phyloP scores from a whole-genome alignment of 2,797 vertebrate species.

The Platalea minor region DNA sequence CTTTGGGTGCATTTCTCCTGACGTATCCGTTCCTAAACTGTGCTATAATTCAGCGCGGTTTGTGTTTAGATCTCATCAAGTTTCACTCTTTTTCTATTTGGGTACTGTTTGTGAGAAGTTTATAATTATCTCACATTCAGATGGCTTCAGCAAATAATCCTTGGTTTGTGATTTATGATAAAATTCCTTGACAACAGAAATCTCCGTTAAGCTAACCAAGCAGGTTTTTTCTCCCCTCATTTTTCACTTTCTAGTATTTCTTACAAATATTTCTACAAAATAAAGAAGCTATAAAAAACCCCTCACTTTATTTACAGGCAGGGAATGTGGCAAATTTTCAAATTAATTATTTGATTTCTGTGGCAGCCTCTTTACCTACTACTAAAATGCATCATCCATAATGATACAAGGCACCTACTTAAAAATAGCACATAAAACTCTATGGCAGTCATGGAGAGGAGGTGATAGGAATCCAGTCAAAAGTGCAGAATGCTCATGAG shows the following conservation, averaged over 20 bases:
- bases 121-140: not conserved
- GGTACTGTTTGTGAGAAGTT: not conserved
- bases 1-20: not conserved
- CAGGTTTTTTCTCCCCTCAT: accelerated
- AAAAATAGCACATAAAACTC: not conserved
- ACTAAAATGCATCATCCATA: not conserved
- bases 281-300: not conserved
- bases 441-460: not conserved
- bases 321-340: not conserved
- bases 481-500: not conserved
- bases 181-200: not conserved
- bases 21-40: not conserved
- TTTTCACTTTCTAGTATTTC: not conserved
- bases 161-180: not conserved
- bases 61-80: not conserved
- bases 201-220: not conserved
- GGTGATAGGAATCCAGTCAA: not conserved
- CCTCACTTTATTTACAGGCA: not conserved
- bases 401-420: not conserved
- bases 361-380: not conserved
- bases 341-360: not conserved
- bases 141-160: not conserved
- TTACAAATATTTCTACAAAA: not conserved
- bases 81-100: not conserved
- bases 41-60: not conserved